phyloP scores from a whole-genome alignment of 2,888 invertebrate species.

The Drosophila yooni region DNA sequence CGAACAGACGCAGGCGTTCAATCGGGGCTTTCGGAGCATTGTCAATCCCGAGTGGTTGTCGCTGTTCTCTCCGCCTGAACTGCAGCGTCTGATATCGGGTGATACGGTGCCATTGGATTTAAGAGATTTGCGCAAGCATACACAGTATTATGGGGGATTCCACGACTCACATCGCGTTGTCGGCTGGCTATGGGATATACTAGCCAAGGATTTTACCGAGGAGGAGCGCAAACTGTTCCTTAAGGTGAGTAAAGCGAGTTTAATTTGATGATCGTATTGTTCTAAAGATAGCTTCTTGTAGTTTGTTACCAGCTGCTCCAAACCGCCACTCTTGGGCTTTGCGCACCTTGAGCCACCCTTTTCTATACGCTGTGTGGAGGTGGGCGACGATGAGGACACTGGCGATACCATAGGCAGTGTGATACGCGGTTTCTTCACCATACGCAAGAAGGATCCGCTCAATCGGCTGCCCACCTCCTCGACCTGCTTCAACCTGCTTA shows the following conservation, averaged over 20 bases:
- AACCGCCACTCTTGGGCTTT: constrained; percentile 97
- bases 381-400: constrained; percentile 98
- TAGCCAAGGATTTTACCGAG: constrained; percentile 97
- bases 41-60: constrained; percentile 97
- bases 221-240: constrained; percentile 97
- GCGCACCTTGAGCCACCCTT: constrained; percentile 98
- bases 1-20: constrained; percentile 98
- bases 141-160: constrained; percentile 99
- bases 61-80: constrained; percentile 97
- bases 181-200: constrained; percentile 99
- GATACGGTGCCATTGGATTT: constrained; percentile 97
- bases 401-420: constrained; percentile 94
- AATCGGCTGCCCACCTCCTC: constrained; percentile 99
- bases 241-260: constrained; percentile 87
- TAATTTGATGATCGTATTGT: not conserved
- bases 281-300: constrained; percentile 71
- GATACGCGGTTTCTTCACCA: constrained; percentile 98
- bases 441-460: constrained; percentile 96
- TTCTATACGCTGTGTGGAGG: constrained; percentile 99
- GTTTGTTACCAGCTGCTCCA: constrained; percentile 98
- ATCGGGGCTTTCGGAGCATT: constrained; percentile 97
- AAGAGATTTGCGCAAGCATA: constrained; percentile 93
- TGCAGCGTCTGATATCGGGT: constrained; percentile 97
- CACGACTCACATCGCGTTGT: constrained; percentile 97
- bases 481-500: constrained; percentile 99